Evolutionary conservation across 2,113 vertebrate genomes (phyloP).

Genomic region (Hymenochirus boettgeri): DNA sequence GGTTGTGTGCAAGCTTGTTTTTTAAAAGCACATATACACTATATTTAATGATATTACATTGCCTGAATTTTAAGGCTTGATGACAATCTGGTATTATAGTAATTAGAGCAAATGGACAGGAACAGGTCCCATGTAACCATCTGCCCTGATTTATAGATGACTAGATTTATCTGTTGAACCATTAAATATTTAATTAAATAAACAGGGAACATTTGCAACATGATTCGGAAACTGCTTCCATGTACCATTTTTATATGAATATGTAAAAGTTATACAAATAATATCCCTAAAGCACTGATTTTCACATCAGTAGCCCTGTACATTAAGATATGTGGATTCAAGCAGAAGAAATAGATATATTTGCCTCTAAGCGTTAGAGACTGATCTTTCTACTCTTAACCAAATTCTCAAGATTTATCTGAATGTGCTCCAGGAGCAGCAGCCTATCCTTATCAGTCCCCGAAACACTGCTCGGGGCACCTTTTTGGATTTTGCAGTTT

Average conservation of each 20-base stretch:
- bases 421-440: neutral
- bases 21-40: too few relatives aligned
- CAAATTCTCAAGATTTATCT: constrained; percentile 16
- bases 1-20: too few relatives aligned
- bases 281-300: constrained; percentile 24
- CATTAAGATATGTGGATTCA: constrained; percentile 37
- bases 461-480: constrained; percentile 2
- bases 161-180: too few relatives aligned
- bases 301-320: constrained; percentile 28
- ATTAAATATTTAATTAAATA: too few relatives aligned
- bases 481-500: constrained; percentile 13
- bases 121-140: too few relatives aligned
- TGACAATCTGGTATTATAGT: too few relatives aligned
- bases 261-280: too few relatives aligned
- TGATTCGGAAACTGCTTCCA: neutral
- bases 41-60: too few relatives aligned
- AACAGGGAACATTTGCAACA: too few relatives aligned
- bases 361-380: constrained; percentile 31
- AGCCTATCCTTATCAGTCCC: constrained; percentile 17
- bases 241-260: neutral
- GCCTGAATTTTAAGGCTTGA: too few relatives aligned
- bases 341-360: constrained; percentile 36
- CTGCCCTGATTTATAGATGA: too few relatives aligned
- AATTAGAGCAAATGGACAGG: too few relatives aligned
- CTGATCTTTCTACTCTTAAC: constrained; percentile 34